Evolutionary conservation across 2,888 invertebrate species (phyloP), one percentile per base, ranked within the genome.

Genomic region (Temnothorax rugatulus): DNA sequence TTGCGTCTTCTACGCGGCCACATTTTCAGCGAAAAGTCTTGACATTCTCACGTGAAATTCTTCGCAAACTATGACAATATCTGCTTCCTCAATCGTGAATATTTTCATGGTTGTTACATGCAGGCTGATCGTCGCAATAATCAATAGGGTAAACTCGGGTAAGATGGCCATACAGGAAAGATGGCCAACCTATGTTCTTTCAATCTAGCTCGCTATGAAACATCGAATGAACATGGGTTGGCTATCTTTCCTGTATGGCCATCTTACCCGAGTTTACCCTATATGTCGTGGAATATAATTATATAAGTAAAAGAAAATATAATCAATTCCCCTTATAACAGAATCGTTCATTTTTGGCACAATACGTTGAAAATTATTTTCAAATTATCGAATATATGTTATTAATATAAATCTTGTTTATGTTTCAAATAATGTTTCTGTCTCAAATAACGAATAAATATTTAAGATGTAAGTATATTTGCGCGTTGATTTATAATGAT

Each of bases 21-120:
- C n/a, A 79, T 81, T 83, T 81, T 83, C 66, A 81, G 69, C 66
- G 83, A 83, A 83, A 79, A 82, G 83, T 83, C 83, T 68, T 83
- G 83, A 81, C 83, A 83, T 83, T 83, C 83, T 83, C 83, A 83
- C 83, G 83, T 83, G 81, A 83, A 82, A 83, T 68, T 79, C 54
- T 38, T 38, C 25, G 29, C 25, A 69, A 50, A 77, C 52, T 29
- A 77, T 38, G 61, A 76, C 63, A 79, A 34, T 47, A 25, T 74
- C 74, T 25, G 13, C 73, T 79, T 68, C 74, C 73, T 25, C 59
- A 47, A 73, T 79, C 79, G 25, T 25, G 18, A 81, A 81, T 25
- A 81, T 81, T 73, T 73, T 73, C 59, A 13, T 21, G 5, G 5
- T 54, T 54, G 50, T 41, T 59, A 59, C 29, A 4, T 18, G 44